Evolutionary conservation across 2,888 invertebrate genomes (phyloP).

Genomic region (Diloba caeruleocephala): DNA sequence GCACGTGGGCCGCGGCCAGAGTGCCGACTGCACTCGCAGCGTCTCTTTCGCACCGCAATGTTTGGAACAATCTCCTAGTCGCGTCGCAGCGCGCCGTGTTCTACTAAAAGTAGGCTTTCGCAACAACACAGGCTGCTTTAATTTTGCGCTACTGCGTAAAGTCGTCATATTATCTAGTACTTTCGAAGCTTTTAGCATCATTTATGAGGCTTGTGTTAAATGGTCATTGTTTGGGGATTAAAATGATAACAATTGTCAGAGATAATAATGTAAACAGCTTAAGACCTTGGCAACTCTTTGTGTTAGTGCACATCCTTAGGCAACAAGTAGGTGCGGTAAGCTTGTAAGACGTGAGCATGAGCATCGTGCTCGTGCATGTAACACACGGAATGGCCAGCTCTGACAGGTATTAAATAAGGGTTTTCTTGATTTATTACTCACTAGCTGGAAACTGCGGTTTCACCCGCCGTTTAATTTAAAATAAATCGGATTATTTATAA

Average conservation of each 20-base stretch:
- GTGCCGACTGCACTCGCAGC: constrained; percentile 46
- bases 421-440: constrained; percentile 7
- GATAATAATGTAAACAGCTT: constrained; percentile 37
- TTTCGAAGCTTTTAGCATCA: constrained; percentile 19
- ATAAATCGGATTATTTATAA: no score
- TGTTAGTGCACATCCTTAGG: constrained; percentile 42
- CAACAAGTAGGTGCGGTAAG: constrained; percentile 45
- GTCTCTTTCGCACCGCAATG: constrained; percentile 63
- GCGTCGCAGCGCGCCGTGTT: constrained; percentile 53
- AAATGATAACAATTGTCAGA: constrained; percentile 5
- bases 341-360: constrained; percentile 46
- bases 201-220: constrained; percentile 7
- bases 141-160: constrained; percentile 54
- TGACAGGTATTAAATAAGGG: constrained; percentile 15
- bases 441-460: no score
- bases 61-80: constrained; percentile 58
- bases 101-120: constrained; percentile 57
- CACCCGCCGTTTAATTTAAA: no score
- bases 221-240: background rate
- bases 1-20: constrained; percentile 66
- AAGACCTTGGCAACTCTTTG: constrained; percentile 45
- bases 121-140: constrained; percentile 51
- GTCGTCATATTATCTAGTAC: constrained; percentile 42
- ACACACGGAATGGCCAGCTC: constrained; percentile 34
- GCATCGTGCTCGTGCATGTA: constrained; percentile 50